phyloP scores from a whole-genome alignment of 2,888 invertebrate species.

The Beris morrisii region DNA sequence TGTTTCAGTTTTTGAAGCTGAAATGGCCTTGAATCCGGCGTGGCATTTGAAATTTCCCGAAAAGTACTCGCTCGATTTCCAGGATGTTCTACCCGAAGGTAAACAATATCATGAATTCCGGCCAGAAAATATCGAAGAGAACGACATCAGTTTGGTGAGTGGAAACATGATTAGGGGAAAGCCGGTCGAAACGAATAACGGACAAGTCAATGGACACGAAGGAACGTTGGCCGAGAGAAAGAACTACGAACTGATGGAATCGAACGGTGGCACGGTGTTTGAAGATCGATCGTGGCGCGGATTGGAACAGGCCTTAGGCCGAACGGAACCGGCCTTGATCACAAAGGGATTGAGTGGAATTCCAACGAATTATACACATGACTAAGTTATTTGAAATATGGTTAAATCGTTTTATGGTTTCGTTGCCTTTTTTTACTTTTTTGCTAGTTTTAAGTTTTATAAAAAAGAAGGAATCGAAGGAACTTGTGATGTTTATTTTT shows the following conservation, averaged over 20 bases:
- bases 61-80: conserved; percentile 73
- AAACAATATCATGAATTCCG: conserved; percentile 58
- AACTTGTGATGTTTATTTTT: no score
- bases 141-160: conserved; percentile 75
- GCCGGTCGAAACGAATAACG: conserved; percentile 35
- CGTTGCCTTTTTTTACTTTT: conserved; percentile 4
- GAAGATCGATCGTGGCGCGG: conserved; percentile 80
- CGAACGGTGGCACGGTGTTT: conserved; percentile 47
- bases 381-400: conserved; percentile 39
- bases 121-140: conserved; percentile 56
- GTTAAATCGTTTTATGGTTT: background rate
- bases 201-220: conserved; percentile 48
- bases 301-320: conserved; percentile 77
- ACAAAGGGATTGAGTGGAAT: conserved; percentile 76
- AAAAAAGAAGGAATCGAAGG: no score
- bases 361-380: conserved; percentile 65
- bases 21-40: conserved; percentile 72
- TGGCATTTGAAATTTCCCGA: conserved; percentile 59
- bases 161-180: conserved; percentile 64
- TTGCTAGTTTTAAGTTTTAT: background rate
- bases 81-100: conserved; percentile 69
- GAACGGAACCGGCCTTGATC: conserved; percentile 68
- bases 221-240: conserved; percentile 45
- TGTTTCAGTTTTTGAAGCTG: conserved; percentile 89
- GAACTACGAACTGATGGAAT: conserved; percentile 49